Percentiles rank a stretch among this genome's conserved stretches.
phyloP scores from a whole-genome alignment of 2,888 invertebrate genomes.

The Apoda limacodes region DNA sequence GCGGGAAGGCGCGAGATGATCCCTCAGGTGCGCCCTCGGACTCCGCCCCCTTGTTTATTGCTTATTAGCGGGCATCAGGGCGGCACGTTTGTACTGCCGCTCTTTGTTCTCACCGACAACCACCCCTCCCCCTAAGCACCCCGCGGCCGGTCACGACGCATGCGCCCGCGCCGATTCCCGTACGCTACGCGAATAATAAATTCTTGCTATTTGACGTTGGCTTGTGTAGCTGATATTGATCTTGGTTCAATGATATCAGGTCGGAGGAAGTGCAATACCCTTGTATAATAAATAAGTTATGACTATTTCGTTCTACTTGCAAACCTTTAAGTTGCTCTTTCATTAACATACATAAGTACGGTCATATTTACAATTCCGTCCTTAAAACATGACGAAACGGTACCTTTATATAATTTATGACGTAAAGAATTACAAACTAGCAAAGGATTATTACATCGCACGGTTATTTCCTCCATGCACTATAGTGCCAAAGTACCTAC shows the following conservation, averaged over 20 bases:
- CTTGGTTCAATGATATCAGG: conserved; percentile 54
- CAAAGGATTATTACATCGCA: too few relatives aligned
- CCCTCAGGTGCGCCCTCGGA: conserved; percentile 59
- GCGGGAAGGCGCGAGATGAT: conserved; percentile 61
- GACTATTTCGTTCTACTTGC: too few relatives aligned
- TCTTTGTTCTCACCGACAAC: conserved; percentile 64
- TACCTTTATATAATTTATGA: too few relatives aligned
- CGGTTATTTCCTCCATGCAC: too few relatives aligned
- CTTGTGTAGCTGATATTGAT: conserved; percentile 58
- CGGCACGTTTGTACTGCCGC: conserved; percentile 62
- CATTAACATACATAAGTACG: too few relatives aligned
- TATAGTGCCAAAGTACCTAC: too few relatives aligned
- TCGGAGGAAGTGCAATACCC: conserved; percentile 48
- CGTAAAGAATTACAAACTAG: too few relatives aligned
- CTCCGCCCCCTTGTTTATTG: conserved; percentile 70
- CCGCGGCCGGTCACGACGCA: conserved; percentile 40
- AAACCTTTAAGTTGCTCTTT: too few relatives aligned
- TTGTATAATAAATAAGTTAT: conserved; percentile 36
- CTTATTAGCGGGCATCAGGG: conserved; percentile 63
- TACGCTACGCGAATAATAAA: conserved; percentile 62
- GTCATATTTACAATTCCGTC: too few relatives aligned
- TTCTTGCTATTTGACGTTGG: conserved; percentile 63
- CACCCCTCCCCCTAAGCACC: conserved; percentile 22
- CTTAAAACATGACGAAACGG: too few relatives aligned
- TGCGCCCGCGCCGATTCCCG: conserved; percentile 42